Evolutionary conservation across 2,888 invertebrate genomes (phyloP).

Genomic region (Acutogordius australiensis): DNA sequence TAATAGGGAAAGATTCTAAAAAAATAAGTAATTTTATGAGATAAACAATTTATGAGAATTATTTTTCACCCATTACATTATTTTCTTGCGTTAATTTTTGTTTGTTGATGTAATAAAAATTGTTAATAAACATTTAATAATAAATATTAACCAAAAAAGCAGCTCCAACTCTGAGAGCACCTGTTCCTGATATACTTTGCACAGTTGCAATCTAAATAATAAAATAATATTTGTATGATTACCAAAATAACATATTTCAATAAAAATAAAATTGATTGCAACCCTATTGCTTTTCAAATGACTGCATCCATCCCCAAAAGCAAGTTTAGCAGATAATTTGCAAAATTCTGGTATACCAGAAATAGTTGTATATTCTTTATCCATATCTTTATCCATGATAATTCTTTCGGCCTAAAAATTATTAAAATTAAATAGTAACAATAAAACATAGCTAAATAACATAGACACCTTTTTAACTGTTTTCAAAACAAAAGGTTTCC

Average conservation of each 20-base stretch:
- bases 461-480: conserved; percentile 33
- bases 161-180: conserved; percentile 65
- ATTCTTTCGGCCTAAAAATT: conserved; percentile 54
- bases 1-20: too few relatives aligned
- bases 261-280: conserved; percentile 25
- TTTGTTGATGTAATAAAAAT: conserved; percentile 3
- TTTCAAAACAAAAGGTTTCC: conserved; percentile 73
- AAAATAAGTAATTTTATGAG: too few relatives aligned
- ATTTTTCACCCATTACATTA: too few relatives aligned
- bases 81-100: too few relatives aligned
- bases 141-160: conserved; percentile 40
- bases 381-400: conserved; percentile 36
- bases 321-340: conserved; percentile 49
- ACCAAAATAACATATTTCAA: not conserved
- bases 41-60: too few relatives aligned
- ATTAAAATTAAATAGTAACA: not conserved
- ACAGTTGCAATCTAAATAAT: conserved; percentile 34
- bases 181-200: conserved; percentile 81
- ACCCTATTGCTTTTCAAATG: conserved; percentile 41
- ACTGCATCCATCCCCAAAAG: conserved; percentile 47
- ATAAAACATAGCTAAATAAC: not conserved
- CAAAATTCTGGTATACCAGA: conserved; percentile 54
- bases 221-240: too few relatives aligned
- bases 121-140: not conserved
- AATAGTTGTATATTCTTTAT: conserved; percentile 84